A percentile compares a stretch with the other conserved stretches of the same genome.
Conservation (phyloP, 2,888 invertebrate genomes). For the Drosophila recens region DNA sequence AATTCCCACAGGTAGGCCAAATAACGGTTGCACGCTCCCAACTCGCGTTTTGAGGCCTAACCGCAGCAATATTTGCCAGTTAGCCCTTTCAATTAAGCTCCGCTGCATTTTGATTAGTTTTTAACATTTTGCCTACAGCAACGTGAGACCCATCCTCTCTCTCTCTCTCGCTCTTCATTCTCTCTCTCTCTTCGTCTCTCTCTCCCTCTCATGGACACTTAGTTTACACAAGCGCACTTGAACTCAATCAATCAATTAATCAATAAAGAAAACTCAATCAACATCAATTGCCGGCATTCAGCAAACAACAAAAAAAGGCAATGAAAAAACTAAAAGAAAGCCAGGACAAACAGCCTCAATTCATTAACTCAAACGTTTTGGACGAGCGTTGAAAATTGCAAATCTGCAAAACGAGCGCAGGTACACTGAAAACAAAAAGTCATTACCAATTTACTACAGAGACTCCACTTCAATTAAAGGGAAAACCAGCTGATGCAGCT, state of each 20-base stretch:
- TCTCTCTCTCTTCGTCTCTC: too few relatives aligned
- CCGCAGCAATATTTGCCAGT: conserved; percentile 62
- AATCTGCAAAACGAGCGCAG: conserved; percentile 48
- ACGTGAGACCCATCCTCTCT: background rate
- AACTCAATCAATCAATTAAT: conserved; percentile 77
- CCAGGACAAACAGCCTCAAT: conserved; percentile 57
- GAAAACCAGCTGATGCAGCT: too few relatives aligned
- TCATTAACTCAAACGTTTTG: conserved; percentile 73
- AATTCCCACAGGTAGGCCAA: conserved; percentile 74
- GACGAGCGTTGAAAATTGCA: conserved; percentile 56
- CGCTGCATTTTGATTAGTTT: conserved; percentile 76
- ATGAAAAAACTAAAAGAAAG: conserved; percentile 27
- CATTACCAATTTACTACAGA: background rate
- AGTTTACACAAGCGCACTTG: conserved; percentile 45
- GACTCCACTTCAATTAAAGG: too few relatives aligned
- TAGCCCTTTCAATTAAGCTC: conserved; percentile 71
- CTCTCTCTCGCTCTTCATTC: too few relatives aligned
- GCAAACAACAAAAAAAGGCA: conserved; percentile 50
- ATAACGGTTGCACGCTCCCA: conserved; percentile 41
- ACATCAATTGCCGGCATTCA: conserved; percentile 66
- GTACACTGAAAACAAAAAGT: conserved; percentile 17
- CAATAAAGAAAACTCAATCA: conserved; percentile 75
- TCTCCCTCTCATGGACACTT: conserved; percentile 6
- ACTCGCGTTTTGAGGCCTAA: conserved; percentile 59
- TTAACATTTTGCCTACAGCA: conserved; percentile 58